Evolutionary conservation across 2,797 vertebrate genomes (phyloP).

Genomic region (Mus minutoides): DNA sequence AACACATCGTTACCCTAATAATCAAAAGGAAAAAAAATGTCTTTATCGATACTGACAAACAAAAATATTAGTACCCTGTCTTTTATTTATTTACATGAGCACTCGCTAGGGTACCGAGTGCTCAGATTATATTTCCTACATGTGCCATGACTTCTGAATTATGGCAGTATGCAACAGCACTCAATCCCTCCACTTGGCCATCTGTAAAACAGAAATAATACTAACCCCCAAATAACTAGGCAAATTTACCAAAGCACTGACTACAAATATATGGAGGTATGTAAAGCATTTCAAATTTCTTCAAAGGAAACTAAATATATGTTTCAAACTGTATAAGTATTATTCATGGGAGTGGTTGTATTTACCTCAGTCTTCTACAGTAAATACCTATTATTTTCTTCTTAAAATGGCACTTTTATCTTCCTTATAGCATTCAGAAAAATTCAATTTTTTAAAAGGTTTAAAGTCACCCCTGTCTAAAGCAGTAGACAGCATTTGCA

Average conservation of each 20-base stretch:
- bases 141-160: neutral
- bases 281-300: slow-evolving; percentile 54
- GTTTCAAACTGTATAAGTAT: slow-evolving; percentile 4
- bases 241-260: slow-evolving; percentile 33
- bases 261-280: slow-evolving; percentile 24
- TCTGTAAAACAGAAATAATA: slow-evolving; percentile 55
- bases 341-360: neutral
- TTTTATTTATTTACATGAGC: slow-evolving; percentile 37
- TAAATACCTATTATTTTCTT: slow-evolving; percentile 12
- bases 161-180: neutral
- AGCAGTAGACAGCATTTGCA: neutral
- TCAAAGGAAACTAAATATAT: neutral
- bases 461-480: neutral
- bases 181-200: neutral
- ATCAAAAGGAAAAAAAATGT: slow-evolving; percentile 55
- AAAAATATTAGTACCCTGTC: slow-evolving; percentile 42
- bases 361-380: neutral
- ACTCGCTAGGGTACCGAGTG: slow-evolving; percentile 1
- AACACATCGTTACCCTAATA: neutral
- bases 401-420: neutral
- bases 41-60: neutral
- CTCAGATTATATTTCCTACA: slow-evolving; percentile 8
- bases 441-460: neutral
- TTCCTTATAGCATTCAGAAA: neutral
- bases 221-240: slow-evolving; percentile 25